A percentile compares a stretch with the other conserved stretches of the same genome.
phyloP scores from a whole-genome alignment of 2,113 vertebrate genomes.

The Engraulis encrasicolus region DNA sequence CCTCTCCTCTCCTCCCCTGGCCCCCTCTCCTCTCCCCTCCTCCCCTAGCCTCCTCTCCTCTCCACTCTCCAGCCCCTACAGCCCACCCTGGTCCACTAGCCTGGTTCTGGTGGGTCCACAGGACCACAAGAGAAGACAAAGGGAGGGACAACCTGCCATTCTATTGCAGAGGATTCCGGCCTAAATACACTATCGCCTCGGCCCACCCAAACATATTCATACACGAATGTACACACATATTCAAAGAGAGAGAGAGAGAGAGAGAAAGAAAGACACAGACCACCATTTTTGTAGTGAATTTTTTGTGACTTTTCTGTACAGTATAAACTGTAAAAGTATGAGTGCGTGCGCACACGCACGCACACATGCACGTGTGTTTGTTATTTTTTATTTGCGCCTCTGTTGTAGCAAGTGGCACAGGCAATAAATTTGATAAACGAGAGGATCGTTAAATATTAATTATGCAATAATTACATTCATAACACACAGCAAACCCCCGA shows the following conservation, averaged over 20 bases:
- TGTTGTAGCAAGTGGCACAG: slow-evolving; percentile 64
- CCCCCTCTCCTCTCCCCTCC: no score
- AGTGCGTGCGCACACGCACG: slow-evolving; percentile 49
- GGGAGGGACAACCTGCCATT: slow-evolving; percentile 63
- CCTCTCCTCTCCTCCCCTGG: no score
- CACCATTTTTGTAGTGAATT: background rate
- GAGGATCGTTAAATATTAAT: slow-evolving; percentile 86
- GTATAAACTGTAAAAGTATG: no score
- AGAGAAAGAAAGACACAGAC: background rate
- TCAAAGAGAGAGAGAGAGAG: background rate
- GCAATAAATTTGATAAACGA: slow-evolving; percentile 83
- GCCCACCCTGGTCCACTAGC: slow-evolving; percentile 42
- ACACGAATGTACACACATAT: background rate
- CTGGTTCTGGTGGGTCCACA: slow-evolving; percentile 43
- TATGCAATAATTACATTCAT: slow-evolving; percentile 85
- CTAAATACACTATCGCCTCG: background rate
- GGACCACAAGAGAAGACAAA: slow-evolving; percentile 49
- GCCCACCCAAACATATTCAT: background rate
- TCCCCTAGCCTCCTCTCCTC: no score
- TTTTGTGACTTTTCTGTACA: slow-evolving; percentile 42
- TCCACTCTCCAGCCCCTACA: slow-evolving; percentile 28
- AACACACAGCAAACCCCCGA: slow-evolving; percentile 79
- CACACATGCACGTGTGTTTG: slow-evolving; percentile 71
- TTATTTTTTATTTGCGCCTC: slow-evolving; percentile 53
- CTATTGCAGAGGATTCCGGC: slow-evolving; percentile 60